Conservation (phyloP, 2,113 vertebrate genomes). For the Numenius arquata region DNA sequence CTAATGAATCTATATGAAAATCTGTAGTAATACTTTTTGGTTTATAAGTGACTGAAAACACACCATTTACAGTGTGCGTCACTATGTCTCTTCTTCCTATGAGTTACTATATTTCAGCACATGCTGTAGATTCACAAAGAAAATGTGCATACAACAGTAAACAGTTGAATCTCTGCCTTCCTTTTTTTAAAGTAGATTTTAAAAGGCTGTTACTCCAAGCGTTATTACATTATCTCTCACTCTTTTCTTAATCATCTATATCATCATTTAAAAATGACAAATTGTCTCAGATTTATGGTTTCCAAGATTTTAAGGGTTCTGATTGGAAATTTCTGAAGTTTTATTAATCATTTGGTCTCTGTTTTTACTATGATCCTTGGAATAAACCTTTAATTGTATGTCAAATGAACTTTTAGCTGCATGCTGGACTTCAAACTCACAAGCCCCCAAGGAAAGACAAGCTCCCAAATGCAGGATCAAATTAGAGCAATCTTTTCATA, state of each 20-base stretch:
- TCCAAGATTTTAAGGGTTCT: background rate
- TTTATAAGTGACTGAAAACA: background rate
- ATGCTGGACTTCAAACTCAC: background rate
- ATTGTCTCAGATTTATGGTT: background rate
- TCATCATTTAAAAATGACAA: background rate
- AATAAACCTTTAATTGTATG: background rate
- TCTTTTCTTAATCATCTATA: background rate
- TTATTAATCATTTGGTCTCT: background rate
- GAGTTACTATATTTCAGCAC: background rate
- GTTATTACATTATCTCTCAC: background rate
- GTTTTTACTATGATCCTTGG: background rate
- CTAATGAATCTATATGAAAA: background rate
- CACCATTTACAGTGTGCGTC: background rate
- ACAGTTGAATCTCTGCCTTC: background rate
- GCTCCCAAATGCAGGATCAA: background rate
- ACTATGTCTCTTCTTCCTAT: background rate
- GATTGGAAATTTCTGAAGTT: background rate
- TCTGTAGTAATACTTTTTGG: background rate
- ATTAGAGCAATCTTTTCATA: constrained; percentile 23
- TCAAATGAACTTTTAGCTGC: background rate
- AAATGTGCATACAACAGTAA: background rate
- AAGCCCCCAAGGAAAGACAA: background rate
- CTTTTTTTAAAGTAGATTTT: background rate
- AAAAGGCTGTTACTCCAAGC: background rate
- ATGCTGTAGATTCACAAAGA: background rate